These are phyloP conservation scores for Cheirogaleus medius DNA, from an alignment of 2,113 vertebrate genomes.

Conservation along the genomic window DNA sequence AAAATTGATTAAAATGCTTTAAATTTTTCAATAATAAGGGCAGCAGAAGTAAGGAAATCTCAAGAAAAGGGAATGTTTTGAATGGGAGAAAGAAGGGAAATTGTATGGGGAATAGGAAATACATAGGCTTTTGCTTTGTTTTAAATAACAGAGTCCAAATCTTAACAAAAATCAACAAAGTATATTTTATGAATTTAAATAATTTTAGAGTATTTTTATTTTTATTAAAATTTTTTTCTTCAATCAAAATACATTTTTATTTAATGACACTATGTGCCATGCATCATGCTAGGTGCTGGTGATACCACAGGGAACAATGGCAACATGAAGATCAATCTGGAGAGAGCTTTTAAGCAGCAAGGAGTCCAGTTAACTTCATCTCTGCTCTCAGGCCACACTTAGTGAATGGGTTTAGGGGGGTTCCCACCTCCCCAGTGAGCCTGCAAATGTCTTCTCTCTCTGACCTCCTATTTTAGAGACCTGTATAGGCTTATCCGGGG, in stretches of 20 bases:
- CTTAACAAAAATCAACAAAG: not conserved
- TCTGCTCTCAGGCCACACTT: not conserved
- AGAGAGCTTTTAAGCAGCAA: not conserved
- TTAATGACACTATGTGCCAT: too few species aligned
- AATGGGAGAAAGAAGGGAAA: not conserved
- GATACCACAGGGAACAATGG: not conserved
- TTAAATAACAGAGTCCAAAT: not conserved
- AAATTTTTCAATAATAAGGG: not conserved
- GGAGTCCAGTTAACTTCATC: too few species aligned
- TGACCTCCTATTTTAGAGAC: not conserved
- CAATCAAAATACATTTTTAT: not conserved
- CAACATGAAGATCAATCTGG: not conserved
- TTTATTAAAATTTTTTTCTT: not conserved
- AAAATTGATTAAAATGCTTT: not conserved
- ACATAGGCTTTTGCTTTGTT: not conserved
- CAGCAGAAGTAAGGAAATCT: not conserved
- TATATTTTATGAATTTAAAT: not conserved
- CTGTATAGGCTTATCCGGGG: not conserved
- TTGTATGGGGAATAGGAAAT: not conserved
- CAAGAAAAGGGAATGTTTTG: not conserved
- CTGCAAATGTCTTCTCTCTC: too few species aligned
- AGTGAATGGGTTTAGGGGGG: not conserved
- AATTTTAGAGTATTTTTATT: not conserved
- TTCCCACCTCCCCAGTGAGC: accelerated
- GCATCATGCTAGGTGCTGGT: not conserved